Evolutionary conservation across 2,797 vertebrate species (phyloP).

Genomic region (Leptatherina wallacei): DNA sequence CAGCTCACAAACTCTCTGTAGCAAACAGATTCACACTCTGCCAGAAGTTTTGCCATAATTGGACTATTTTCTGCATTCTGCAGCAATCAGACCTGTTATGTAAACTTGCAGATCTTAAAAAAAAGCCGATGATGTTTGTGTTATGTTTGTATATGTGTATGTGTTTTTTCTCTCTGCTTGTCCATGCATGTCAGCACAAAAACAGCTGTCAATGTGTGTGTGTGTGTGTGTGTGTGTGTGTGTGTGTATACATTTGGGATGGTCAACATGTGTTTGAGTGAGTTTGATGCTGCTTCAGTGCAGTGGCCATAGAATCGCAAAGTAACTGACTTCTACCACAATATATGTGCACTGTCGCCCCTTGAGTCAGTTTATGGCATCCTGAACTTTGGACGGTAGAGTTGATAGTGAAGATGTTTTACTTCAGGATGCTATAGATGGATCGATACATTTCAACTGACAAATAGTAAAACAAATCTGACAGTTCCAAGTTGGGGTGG

Average conservation of each 20-base stretch:
- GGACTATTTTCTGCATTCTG: constrained; percentile 53
- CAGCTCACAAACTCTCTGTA: constrained; percentile 67
- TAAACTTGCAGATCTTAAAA: constrained; percentile 61
- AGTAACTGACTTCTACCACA: constrained; percentile 1
- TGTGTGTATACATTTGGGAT: constrained; percentile 7
- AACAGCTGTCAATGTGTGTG: constrained; percentile 16
- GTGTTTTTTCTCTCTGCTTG: neutral
- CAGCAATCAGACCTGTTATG: constrained; percentile 72
- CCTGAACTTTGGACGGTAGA: no score
- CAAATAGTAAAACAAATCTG: no score
- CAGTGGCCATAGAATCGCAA: constrained; percentile 35
- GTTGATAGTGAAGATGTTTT: no score
- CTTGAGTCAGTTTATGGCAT: no score
- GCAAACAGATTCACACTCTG: constrained; percentile 58
- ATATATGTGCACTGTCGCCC: neutral
- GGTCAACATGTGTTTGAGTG: constrained; percentile 15
- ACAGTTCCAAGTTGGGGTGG: no score
- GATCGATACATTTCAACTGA: no score
- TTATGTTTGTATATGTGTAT: constrained; percentile 33
- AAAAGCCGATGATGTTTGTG: constrained; percentile 46
- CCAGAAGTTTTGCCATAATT: constrained; percentile 75
- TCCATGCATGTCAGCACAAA: constrained; percentile 27
- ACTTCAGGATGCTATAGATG: no score
- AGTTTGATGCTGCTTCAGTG: constrained; percentile 21
- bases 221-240: neutral